Percentiles rank a stretch among this genome's conserved stretches.
phyloP scores from a whole-genome alignment of 1,140 invertebrate species.

The Leptoteleia sp. region DNA sequence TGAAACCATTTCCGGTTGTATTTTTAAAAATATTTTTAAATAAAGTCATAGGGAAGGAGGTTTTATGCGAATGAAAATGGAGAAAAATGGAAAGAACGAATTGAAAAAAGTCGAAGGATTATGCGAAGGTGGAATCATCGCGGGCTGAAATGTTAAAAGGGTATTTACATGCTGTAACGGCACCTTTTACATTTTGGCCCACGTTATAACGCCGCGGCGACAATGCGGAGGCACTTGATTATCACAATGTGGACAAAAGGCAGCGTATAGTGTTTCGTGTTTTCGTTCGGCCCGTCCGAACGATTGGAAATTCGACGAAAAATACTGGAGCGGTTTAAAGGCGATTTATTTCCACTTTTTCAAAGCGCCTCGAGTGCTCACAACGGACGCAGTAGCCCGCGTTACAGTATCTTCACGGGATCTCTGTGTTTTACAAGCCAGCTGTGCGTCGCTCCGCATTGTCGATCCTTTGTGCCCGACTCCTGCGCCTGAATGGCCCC shows the following conservation, averaged over 20 bases:
- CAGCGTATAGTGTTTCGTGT: slow-evolving; percentile 22
- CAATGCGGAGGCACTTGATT: slow-evolving; percentile 38
- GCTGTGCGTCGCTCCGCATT: slow-evolving; percentile 77
- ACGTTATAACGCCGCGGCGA: not conserved
- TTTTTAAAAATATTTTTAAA: too few species aligned
- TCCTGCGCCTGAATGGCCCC: slow-evolving; percentile 65
- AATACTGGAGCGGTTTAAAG: slow-evolving; percentile 60
- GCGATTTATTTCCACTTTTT: slow-evolving; percentile 68
- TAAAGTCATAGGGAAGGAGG: too few species aligned
- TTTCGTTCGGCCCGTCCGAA: slow-evolving; percentile 21
- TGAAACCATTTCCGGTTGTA: too few species aligned
- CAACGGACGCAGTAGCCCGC: slow-evolving; percentile 65
- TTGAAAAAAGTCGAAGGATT: too few species aligned
- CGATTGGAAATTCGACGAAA: slow-evolving; percentile 62
- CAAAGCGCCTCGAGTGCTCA: slow-evolving; percentile 56
- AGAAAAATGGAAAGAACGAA: too few species aligned
- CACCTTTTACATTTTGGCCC: slow-evolving; percentile 10
- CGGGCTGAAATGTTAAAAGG: not conserved
- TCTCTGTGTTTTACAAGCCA: slow-evolving; percentile 80
- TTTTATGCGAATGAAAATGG: too few species aligned
- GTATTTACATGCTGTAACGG: slow-evolving; percentile 3
- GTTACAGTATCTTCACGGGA: slow-evolving; percentile 77
- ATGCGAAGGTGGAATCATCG: too few species aligned
- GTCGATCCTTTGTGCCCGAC: slow-evolving; percentile 74
- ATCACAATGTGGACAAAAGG: slow-evolving; percentile 25